phyloP scores from a whole-genome alignment of 2,888 invertebrate genomes.

The Dione juno region DNA sequence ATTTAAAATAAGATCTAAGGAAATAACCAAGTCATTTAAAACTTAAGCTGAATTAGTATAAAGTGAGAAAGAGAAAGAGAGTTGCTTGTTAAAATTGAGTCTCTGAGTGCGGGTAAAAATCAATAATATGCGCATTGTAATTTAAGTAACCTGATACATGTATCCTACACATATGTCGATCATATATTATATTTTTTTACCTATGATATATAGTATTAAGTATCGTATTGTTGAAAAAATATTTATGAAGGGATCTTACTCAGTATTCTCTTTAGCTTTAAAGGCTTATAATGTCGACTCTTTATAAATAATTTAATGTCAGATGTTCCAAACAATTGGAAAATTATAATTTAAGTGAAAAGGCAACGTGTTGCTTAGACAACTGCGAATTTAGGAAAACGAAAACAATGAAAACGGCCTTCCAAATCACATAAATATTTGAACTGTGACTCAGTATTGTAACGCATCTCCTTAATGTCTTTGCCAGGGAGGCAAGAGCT shows the following conservation, averaged over 20 bases:
- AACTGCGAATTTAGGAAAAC: conserved; percentile 3
- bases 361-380: conserved; percentile 9
- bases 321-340: neutral
- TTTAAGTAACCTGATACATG: no score
- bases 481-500: no score
- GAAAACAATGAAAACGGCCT: conserved; percentile 4
- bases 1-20: no score
- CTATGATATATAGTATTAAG: neutral
- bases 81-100: no score
- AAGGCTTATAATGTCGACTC: neutral
- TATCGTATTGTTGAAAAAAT: neutral
- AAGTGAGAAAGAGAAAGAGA: no score
- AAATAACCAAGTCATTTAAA: no score
- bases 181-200: neutral
- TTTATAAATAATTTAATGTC: neutral
- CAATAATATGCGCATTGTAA: no score
- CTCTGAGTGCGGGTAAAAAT: no score
- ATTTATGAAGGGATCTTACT: neutral
- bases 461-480: neutral
- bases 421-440: conserved; percentile 6
- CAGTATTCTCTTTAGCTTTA: neutral
- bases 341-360: conserved; percentile 9
- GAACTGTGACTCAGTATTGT: neutral
- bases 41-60: no score
- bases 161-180: no score